These are phyloP conservation scores for Agrotis ipsilon DNA, from an alignment of 2,888 invertebrate species.

Conservation along the genomic window DNA sequence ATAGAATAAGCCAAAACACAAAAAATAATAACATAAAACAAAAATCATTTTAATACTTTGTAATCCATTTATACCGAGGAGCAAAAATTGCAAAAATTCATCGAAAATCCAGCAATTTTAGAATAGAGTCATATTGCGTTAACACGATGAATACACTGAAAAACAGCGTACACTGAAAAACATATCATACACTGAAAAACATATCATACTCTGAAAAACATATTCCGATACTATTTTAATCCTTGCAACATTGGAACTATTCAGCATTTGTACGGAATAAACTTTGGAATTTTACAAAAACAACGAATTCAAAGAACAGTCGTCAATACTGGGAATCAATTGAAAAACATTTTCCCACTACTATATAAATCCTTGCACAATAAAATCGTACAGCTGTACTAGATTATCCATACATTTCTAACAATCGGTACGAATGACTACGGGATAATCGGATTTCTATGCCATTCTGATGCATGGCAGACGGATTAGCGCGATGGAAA, in stretches of 20 bases:
- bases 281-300: background rate
- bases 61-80: background rate
- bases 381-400: background rate
- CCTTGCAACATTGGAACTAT: background rate
- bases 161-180: background rate
- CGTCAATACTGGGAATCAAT: background rate
- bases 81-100: background rate
- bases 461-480: conserved; percentile 51
- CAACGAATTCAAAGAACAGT: background rate
- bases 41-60: background rate
- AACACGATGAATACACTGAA: too few species aligned
- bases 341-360: background rate
- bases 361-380: conserved; percentile 24
- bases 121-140: too few species aligned
- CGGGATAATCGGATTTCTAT: conserved; percentile 58
- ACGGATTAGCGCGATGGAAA: conserved; percentile 37
- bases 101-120: background rate
- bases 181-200: background rate
- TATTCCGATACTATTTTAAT: background rate
- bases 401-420: conserved; percentile 16
- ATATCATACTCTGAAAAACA: background rate
- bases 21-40: background rate
- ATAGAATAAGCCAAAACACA: background rate
- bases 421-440: conserved; percentile 25
- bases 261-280: background rate